Evolutionary conservation across 1,140 invertebrate species (phyloP).

Genomic region (Theocolax elegans): DNA sequence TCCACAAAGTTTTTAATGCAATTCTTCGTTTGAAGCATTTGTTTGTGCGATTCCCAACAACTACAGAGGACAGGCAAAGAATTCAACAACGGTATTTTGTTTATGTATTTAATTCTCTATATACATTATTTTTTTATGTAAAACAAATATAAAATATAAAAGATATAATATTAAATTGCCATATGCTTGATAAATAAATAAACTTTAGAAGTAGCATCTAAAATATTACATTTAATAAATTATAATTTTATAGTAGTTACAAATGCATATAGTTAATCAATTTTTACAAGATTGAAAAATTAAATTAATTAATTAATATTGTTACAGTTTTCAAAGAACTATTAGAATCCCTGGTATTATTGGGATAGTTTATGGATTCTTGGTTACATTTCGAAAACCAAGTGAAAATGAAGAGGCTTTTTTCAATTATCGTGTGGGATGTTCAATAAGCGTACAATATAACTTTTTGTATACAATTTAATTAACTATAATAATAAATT

Average conservation of each 20-base stretch:
- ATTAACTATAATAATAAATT: not conserved
- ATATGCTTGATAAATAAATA: too few relatives aligned
- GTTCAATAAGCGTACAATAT: not conserved
- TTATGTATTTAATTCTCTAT: not conserved
- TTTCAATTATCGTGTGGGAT: not conserved
- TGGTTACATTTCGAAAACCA: not conserved
- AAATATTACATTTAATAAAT: too few relatives aligned
- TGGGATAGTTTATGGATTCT: not conserved
- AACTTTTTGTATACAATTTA: not conserved
- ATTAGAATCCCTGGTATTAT: not conserved
- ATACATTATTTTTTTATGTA: not conserved
- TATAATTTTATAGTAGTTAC: too few relatives aligned
- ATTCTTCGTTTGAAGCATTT: not conserved
- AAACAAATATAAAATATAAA: too few relatives aligned
- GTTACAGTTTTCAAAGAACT: not conserved
- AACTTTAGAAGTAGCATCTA: too few relatives aligned
- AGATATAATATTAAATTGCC: too few relatives aligned
- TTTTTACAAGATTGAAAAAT: too few relatives aligned
- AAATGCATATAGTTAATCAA: too few relatives aligned
- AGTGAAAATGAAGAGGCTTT: too few relatives aligned
- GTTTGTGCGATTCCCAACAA: not conserved
- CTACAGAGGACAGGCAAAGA: not conserved
- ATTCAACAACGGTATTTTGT: not conserved
- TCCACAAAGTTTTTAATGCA: not conserved
- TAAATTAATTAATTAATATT: too few relatives aligned